A percentile compares a stretch with the other conserved stretches of the same genome.
Evolutionary conservation across 2,797 vertebrate species (phyloP).

Genomic region (Notoglanidium macrostoma): DNA sequence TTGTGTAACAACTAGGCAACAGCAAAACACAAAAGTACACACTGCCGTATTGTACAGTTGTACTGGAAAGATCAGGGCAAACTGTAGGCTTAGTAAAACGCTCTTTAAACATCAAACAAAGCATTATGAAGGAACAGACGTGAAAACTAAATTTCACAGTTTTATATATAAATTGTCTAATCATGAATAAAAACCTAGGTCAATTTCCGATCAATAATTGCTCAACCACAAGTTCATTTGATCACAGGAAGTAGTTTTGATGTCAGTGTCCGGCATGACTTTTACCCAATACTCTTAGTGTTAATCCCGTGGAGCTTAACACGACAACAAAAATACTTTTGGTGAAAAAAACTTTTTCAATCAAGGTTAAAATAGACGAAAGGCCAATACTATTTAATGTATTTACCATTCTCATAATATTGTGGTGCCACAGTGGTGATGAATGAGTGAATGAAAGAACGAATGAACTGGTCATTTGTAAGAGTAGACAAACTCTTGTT

Average conservation of each 20-base stretch:
- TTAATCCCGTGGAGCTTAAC: not conserved
- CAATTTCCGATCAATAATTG: not conserved
- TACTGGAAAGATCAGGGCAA: not conserved
- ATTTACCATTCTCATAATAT: not conserved
- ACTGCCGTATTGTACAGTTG: not conserved
- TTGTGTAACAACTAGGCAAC: conserved; percentile 8
- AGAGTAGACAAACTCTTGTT: not conserved
- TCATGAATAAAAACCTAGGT: not conserved
- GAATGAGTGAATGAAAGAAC: not conserved
- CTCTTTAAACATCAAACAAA: not conserved
- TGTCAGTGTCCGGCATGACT: not conserved
- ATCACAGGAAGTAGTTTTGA: not conserved
- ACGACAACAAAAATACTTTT: not conserved
- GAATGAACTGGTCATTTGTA: not conserved
- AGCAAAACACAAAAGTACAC: conserved; percentile 8
- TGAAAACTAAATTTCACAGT: not conserved
- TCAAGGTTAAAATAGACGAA: not conserved
- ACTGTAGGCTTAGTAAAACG: not conserved
- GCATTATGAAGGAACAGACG: not conserved
- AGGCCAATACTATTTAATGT: not conserved
- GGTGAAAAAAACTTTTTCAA: not conserved
- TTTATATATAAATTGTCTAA: not conserved
- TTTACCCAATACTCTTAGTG: not conserved
- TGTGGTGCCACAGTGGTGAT: not conserved
- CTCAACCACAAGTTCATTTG: not conserved